A percentile compares a stretch with the other conserved stretches of the same genome.
Evolutionary conservation across 2,113 vertebrate genomes (phyloP).

Genomic region (Cyphomyrus plagiostoma): DNA sequence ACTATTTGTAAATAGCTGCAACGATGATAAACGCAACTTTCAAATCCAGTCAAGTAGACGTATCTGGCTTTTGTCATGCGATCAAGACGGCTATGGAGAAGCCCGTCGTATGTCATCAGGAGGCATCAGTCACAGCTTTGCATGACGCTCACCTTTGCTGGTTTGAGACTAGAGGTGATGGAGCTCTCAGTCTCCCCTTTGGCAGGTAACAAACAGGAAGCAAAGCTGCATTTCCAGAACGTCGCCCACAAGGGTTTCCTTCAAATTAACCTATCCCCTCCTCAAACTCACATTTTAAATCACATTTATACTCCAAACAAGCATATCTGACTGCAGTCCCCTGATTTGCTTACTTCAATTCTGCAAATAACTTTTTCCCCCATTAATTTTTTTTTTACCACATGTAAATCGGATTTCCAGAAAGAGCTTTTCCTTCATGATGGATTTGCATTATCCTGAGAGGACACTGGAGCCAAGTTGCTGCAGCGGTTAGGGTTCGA

Average conservation of each 20-base stretch:
- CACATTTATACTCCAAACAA: background rate
- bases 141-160: background rate
- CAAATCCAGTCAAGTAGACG: background rate
- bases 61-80: background rate
- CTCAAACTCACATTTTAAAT: background rate
- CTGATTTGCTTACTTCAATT: background rate
- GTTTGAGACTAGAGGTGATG: background rate
- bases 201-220: background rate
- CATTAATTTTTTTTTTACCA: background rate
- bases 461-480: background rate
- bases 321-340: background rate
- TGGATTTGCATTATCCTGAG: background rate
- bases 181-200: background rate
- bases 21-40: background rate
- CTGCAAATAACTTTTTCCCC: conserved; percentile 23
- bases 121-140: too few species aligned
- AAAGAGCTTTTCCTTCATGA: background rate
- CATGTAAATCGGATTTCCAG: conserved; percentile 12
- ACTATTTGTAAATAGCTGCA: conserved; percentile 13
- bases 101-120: background rate
- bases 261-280: background rate
- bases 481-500: background rate
- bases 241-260: background rate
- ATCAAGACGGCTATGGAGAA: background rate
- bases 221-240: background rate